Conservation (phyloP, 2,888 invertebrate genomes). For the Alsophila aescularia region DNA sequence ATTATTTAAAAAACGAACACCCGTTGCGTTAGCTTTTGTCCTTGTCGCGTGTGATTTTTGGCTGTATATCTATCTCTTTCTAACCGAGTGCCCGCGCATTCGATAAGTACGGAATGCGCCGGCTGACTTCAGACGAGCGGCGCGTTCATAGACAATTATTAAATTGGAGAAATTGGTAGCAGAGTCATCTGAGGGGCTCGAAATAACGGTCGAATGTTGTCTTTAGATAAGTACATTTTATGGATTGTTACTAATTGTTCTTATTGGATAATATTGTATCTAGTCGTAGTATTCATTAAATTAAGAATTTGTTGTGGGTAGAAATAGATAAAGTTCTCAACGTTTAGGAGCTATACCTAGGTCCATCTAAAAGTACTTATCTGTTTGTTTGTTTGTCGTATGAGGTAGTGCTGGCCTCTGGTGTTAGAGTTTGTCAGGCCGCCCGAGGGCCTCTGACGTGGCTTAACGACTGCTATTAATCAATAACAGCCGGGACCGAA, state of each 20-base stretch:
- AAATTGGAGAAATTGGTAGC: constrained; percentile 82
- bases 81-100: constrained; percentile 68
- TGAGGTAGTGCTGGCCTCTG: too few relatives aligned
- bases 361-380: too few relatives aligned
- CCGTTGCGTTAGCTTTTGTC: constrained; percentile 63
- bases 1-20: constrained; percentile 81
- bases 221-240: background rate
- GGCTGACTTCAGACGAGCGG: constrained; percentile 81
- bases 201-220: constrained; percentile 52
- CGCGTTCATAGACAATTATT: constrained; percentile 82
- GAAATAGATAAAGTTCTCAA: too few relatives aligned
- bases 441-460: too few relatives aligned
- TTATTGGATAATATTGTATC: background rate
- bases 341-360: too few relatives aligned
- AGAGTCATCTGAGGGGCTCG: constrained; percentile 63
- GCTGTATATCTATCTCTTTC: constrained; percentile 57
- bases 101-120: constrained; percentile 81
- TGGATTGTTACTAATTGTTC: background rate
- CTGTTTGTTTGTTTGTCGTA: too few relatives aligned
- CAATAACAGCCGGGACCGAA: too few relatives aligned
- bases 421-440: too few relatives aligned
- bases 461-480: too few relatives aligned
- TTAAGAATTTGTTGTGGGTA: too few relatives aligned
- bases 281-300: background rate
- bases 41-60: constrained; percentile 63